These are phyloP conservation scores for Mantis religiosa DNA, from an alignment of 2,888 invertebrate genomes.

Conservation along the genomic window DNA sequence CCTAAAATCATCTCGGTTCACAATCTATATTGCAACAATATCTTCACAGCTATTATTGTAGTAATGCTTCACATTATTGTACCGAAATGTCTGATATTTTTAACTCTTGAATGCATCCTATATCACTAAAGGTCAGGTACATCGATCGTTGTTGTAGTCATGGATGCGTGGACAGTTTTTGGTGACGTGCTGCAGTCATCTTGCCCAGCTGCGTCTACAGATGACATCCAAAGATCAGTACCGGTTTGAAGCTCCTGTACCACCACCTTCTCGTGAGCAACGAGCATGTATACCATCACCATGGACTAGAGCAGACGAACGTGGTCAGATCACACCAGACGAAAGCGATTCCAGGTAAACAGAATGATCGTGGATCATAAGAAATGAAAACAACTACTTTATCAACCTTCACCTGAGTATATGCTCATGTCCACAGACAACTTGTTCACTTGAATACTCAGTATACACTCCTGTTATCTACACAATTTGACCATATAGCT, in stretches of 20 bases:
- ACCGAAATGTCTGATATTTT: too few species aligned
- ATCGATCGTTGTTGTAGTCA: not conserved
- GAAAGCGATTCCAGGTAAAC: not conserved
- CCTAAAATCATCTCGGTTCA: too few species aligned
- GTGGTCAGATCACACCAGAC: slow-evolving; percentile 16
- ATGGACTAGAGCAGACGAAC: slow-evolving; percentile 31
- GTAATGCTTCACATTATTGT: too few species aligned
- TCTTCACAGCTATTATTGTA: too few species aligned
- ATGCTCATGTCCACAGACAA: too few species aligned
- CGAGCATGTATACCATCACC: slow-evolving; percentile 33
- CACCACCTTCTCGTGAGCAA: slow-evolving; percentile 34
- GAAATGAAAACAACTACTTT: too few species aligned
- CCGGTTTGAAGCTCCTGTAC: slow-evolving; percentile 25
- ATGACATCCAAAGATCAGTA: not conserved
- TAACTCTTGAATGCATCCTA: not conserved
- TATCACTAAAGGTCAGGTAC: not conserved
- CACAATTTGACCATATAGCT: too few species aligned
- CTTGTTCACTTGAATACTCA: too few species aligned
- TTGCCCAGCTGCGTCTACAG: slow-evolving; percentile 39
- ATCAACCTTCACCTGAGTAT: too few species aligned
- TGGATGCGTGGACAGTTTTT: slow-evolving; percentile 48
- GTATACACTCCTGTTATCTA: too few species aligned
- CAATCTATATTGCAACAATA: too few species aligned
- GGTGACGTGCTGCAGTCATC: slow-evolving; percentile 54
- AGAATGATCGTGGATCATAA: too few species aligned